Conservation (phyloP, 2,797 vertebrate species). For the Anisognathus igniventris region DNA sequence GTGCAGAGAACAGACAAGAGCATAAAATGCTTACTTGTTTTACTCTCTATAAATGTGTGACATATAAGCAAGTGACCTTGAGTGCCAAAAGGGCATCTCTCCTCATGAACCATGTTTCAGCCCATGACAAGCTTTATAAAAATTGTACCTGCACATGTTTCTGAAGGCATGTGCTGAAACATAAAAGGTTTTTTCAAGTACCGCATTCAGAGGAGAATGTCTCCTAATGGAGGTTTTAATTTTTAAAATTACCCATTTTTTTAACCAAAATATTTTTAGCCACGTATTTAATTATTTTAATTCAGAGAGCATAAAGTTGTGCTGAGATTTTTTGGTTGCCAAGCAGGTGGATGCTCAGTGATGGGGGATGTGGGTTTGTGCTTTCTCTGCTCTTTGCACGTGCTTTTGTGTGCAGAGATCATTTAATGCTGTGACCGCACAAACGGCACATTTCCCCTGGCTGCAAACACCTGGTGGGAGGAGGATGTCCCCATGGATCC, state of each 20-base stretch:
- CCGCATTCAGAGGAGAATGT: background rate
- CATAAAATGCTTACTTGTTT: background rate
- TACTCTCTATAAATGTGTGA: background rate
- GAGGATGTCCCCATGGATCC: background rate
- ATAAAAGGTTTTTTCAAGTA: background rate
- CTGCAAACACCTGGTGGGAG: background rate
- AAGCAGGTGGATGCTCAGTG: background rate
- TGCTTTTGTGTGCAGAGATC: background rate
- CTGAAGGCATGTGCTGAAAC: background rate
- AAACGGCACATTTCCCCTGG: background rate
- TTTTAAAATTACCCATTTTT: background rate
- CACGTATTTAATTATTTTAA: background rate
- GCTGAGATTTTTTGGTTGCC: background rate
- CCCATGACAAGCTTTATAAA: background rate
- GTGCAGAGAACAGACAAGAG: background rate
- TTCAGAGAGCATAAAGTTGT: background rate
- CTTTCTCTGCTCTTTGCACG: conserved; percentile 16
- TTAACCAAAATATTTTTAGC: background rate
- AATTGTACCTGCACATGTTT: background rate
- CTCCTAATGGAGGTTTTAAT: background rate
- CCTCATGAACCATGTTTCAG: background rate
- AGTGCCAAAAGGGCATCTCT: background rate
- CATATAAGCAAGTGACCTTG: background rate
- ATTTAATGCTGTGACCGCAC: conserved; percentile 59
- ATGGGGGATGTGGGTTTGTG: conserved; percentile 36